Conservation (phyloP, 2,113 vertebrate genomes). For the Motacilla alba region DNA sequence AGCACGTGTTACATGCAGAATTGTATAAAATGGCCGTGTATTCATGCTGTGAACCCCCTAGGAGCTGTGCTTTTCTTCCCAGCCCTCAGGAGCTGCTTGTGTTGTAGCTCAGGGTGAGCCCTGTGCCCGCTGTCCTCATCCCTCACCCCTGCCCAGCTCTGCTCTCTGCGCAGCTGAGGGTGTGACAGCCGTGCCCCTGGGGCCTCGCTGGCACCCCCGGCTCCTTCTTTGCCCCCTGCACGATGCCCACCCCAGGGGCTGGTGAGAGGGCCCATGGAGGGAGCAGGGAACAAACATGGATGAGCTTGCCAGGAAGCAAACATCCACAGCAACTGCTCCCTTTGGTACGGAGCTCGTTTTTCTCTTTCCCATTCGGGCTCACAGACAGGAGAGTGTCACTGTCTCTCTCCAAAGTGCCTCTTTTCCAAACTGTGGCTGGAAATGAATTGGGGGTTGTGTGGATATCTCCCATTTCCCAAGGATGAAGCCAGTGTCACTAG, state of each 20-base stretch:
- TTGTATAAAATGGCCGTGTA: not conserved
- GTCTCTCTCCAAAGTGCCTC: not conserved
- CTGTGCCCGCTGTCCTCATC: rapidly evolving
- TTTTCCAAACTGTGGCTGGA: not conserved
- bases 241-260: too few species aligned
- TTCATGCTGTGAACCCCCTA: not conserved
- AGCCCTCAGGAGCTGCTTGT: rapidly evolving
- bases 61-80: not conserved
- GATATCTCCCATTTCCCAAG: rapidly evolving
- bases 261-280: not conserved
- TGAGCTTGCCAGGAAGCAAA: not conserved
- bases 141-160: not conserved
- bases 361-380: rapidly evolving
- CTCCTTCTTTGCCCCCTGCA: not conserved
- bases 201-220: not conserved
- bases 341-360: not conserved
- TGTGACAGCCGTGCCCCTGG: rapidly evolving
- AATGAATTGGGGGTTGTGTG: not conserved
- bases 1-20: not conserved
- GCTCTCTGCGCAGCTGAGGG: not conserved
- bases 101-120: not conserved
- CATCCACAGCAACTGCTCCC: not conserved
- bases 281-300: not conserved
- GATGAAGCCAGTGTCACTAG: not conserved
- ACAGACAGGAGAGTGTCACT: not conserved